Base-by-base conservation (phyloP, 2,888 invertebrate genomes). In the Lithophane ornitopus region DNA sequence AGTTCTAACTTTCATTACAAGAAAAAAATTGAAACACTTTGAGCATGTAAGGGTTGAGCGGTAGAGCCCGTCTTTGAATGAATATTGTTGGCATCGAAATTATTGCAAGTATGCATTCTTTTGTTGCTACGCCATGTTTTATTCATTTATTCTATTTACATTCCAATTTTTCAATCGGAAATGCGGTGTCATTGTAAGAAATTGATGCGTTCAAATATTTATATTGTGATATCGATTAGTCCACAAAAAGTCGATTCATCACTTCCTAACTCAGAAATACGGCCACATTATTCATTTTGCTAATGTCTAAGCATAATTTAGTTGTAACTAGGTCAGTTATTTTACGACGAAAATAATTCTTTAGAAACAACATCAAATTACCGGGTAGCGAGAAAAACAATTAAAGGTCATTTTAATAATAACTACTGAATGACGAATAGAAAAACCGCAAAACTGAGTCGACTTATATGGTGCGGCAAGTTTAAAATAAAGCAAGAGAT, bases 151-250 rank as follows among this genome's bases (percentile, higher is more conserved):
- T 82, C 72, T 63, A 75, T 85, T 75, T 58, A 71, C 74, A 82
- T 80, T 81, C 41, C 65, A 68, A 75, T 75, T 66, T 75, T 80
- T 76, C 46, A 74, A 87, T 89, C 85, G 82, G 87, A 92, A 91
- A 85, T 90, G 89, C 90, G 76, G 76, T 88, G 91, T 92, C 91
- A 91, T 89, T 89, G 78, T 70, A 85, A 84, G 87, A 84, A 90
- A 91, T 91, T 89, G 85, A 85, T 79, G 75, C 80, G 80, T 85
- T 86, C 83, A 85, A 82, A 87, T 85, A 81, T 87, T 81, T 76
- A 78, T 80, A 81, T 83, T 79, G 80, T 76, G 69, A 72, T 69
- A 78, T 76, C 71, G 80, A 82, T 82, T 79, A 84, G 49, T 63
- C 7, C 34, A 63, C 56, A 72, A 66, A 80, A 28, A 77, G 46